phyloP scores from a whole-genome alignment of 2,888 invertebrate genomes.

The Aquatica leii region DNA sequence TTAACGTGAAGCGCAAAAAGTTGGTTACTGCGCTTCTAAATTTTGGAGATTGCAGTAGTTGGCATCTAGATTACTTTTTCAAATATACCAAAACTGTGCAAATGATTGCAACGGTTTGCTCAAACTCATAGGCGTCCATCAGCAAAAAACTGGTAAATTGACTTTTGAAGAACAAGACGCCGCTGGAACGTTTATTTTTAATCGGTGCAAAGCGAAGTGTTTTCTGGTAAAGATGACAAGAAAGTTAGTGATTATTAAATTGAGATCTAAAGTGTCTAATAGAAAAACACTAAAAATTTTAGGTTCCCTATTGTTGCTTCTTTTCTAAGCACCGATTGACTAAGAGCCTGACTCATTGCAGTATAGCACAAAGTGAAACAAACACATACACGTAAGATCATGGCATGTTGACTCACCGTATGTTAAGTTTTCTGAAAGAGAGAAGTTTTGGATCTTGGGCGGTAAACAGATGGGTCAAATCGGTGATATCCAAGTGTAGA shows the following conservation, averaged over 20 bases:
- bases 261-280: slow-evolving; percentile 35
- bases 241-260: background rate
- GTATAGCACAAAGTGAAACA: too few relatives aligned
- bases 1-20: background rate
- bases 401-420: slow-evolving; percentile 35
- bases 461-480: slow-evolving; percentile 36
- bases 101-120: slow-evolving; percentile 36
- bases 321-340: slow-evolving; percentile 42
- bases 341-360: slow-evolving; percentile 34
- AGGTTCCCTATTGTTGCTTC: slow-evolving; percentile 45
- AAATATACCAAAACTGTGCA: slow-evolving; percentile 40
- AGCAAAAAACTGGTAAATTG: background rate
- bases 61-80: slow-evolving; percentile 28
- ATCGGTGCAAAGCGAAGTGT: background rate
- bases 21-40: slow-evolving; percentile 15
- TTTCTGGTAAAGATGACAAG: background rate
- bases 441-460: slow-evolving; percentile 44
- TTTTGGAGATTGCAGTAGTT: too few relatives aligned
- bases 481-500: slow-evolving; percentile 15
- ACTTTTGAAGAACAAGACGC: background rate
- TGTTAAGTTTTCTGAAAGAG: too few relatives aligned
- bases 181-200: background rate
- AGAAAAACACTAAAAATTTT: slow-evolving; percentile 41
- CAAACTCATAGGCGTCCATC: slow-evolving; percentile 15
- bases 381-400: slow-evolving; percentile 17